Conservation (phyloP, 2,797 vertebrate species). For the Coregonus sp. region DNA sequence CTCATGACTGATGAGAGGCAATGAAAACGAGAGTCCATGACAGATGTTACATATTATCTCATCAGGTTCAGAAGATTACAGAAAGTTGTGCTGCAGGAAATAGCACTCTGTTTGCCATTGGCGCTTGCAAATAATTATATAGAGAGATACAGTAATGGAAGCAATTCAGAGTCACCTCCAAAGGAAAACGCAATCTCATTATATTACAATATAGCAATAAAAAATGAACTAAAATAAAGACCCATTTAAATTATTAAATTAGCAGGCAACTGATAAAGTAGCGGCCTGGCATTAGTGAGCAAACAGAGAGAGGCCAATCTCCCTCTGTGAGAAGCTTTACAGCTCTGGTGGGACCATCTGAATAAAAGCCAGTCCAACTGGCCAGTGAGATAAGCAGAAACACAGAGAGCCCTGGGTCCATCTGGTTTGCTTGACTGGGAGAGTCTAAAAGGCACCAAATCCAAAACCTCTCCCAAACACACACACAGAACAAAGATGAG, state of each 20-base stretch:
- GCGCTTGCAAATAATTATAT: neutral
- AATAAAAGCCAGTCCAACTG: constrained; percentile 74
- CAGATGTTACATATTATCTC: too few species aligned
- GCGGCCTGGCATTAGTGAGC: neutral
- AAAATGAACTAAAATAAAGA: constrained; percentile 47
- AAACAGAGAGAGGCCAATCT: constrained; percentile 8
- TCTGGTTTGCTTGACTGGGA: constrained; percentile 51
- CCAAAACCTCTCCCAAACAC: constrained; percentile 11
- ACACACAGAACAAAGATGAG: constrained; percentile 35
- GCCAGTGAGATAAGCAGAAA: constrained; percentile 68
- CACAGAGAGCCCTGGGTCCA: constrained; percentile 52
- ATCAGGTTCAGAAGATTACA: constrained; percentile 42
- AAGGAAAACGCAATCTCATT: constrained; percentile 33
- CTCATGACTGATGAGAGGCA: neutral
- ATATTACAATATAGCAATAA: constrained; percentile 25
- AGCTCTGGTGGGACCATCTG: constrained; percentile 67
- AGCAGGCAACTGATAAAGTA: constrained; percentile 37
- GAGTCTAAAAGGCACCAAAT: constrained; percentile 47
- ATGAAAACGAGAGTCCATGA: neutral
- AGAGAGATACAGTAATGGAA: neutral
- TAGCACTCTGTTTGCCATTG: neutral
- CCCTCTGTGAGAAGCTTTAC: constrained; percentile 57
- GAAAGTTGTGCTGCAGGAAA: constrained; percentile 4
- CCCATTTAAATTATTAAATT: constrained; percentile 65
- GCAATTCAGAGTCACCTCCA: constrained; percentile 25